Evolutionary conservation across 2,888 invertebrate species (phyloP).

Genomic region (Sycophila texana): DNA sequence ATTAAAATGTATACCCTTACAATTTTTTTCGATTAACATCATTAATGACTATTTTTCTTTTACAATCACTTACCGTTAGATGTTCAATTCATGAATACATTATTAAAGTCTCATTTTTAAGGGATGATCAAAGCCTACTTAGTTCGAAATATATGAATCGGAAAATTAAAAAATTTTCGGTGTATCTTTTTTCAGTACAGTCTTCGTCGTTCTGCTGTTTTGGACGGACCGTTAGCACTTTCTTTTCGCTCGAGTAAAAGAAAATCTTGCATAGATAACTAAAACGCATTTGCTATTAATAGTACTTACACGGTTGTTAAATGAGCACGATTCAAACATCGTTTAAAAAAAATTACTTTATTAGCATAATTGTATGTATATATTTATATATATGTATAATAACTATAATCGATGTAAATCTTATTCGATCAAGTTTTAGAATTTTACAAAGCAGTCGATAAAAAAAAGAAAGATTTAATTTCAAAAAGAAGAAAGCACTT

Average conservation of each 20-base stretch:
- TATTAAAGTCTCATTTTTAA: constrained; percentile 41
- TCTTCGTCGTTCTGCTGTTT: constrained; percentile 49
- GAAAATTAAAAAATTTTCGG: constrained; percentile 40
- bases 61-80: constrained; percentile 43
- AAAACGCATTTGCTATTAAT: constrained; percentile 22
- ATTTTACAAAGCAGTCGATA: constrained; percentile 50
- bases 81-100: constrained; percentile 44
- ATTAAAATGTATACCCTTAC: constrained; percentile 29
- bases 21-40: constrained; percentile 42
- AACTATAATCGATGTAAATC: constrained; percentile 35
- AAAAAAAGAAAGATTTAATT: constrained; percentile 31
- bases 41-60: constrained; percentile 53
- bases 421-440: constrained; percentile 35
- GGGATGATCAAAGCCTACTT: constrained; percentile 35
- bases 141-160: not conserved
- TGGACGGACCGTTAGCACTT: constrained; percentile 47
- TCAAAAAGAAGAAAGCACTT: constrained; percentile 15
- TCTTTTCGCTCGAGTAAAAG: constrained; percentile 6
- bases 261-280: constrained; percentile 13
- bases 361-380: constrained; percentile 19
- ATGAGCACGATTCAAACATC: constrained; percentile 35
- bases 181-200: constrained; percentile 34
- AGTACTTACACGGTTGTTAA: constrained; percentile 27
- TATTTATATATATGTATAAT: constrained; percentile 36
- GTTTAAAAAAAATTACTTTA: constrained; percentile 50